phyloP scores from a whole-genome alignment of 2,888 invertebrate species.

The Cerastis rubricosa region DNA sequence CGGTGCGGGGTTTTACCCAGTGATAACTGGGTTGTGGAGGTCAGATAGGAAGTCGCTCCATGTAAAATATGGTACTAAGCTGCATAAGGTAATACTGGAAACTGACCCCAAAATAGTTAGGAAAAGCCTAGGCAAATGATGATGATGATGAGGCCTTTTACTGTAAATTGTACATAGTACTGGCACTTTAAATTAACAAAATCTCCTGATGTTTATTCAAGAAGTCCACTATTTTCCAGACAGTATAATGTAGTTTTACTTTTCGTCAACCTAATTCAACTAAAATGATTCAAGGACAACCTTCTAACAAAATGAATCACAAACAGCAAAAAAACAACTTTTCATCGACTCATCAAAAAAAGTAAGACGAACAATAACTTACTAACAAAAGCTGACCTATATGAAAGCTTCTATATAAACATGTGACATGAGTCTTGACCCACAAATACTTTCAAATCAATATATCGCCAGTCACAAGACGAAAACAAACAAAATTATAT shows the following conservation, averaged over 20 bases:
- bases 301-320: constrained; percentile 4
- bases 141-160: neutral
- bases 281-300: neutral
- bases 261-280: neutral
- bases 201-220: neutral
- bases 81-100: neutral
- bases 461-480: constrained; percentile 31
- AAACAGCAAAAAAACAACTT: neutral
- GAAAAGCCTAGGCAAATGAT: neutral
- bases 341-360: constrained; percentile 9
- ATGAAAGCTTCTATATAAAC: constrained; percentile 24
- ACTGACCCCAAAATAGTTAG: neutral
- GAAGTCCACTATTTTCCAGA: neutral
- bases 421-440: constrained; percentile 30
- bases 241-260: neutral
- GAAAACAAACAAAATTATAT: constrained; percentile 52
- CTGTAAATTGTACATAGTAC: no score
- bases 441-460: constrained; percentile 49
- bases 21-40: neutral
- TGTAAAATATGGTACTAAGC: neutral
- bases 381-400: constrained; percentile 31
- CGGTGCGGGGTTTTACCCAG: neutral
- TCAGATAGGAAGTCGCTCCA: neutral
- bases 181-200: no score
- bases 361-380: constrained; percentile 1